These are phyloP conservation scores for Tenrec ecaudatus DNA, from an alignment of 2,113 vertebrate genomes.

Conservation along the genomic window DNA sequence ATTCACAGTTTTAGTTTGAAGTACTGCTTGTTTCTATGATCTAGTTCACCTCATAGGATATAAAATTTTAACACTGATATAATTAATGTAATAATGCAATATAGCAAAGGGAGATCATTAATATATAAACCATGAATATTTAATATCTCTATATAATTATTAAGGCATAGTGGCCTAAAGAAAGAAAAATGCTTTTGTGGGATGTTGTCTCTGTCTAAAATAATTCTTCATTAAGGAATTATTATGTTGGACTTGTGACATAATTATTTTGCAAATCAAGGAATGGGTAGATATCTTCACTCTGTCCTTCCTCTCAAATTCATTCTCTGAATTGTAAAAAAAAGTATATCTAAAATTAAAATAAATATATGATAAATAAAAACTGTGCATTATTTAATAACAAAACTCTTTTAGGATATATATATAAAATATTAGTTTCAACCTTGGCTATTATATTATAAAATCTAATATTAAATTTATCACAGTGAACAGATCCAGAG, in stretches of 20 bases:
- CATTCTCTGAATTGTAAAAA: background rate
- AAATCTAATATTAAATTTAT: conserved; percentile 4
- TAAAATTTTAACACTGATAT: background rate
- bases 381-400: background rate
- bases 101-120: background rate
- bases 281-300: background rate
- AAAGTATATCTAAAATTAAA: background rate
- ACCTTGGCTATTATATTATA: background rate
- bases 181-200: background rate
- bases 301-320: too few species aligned
- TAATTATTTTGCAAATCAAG: background rate
- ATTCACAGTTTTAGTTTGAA: background rate
- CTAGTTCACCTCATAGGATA: background rate
- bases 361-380: background rate
- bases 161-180: conserved; percentile 21
- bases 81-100: conserved; percentile 57
- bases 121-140: conserved; percentile 37
- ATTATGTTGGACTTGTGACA: background rate
- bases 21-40: background rate
- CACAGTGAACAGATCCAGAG: background rate
- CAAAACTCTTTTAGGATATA: background rate
- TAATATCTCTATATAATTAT: conserved; percentile 30
- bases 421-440: background rate
- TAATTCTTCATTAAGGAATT: background rate
- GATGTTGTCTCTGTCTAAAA: background rate